phyloP scores from a whole-genome alignment of 1,140 invertebrate genomes.

The Drosophila ironensis region DNA sequence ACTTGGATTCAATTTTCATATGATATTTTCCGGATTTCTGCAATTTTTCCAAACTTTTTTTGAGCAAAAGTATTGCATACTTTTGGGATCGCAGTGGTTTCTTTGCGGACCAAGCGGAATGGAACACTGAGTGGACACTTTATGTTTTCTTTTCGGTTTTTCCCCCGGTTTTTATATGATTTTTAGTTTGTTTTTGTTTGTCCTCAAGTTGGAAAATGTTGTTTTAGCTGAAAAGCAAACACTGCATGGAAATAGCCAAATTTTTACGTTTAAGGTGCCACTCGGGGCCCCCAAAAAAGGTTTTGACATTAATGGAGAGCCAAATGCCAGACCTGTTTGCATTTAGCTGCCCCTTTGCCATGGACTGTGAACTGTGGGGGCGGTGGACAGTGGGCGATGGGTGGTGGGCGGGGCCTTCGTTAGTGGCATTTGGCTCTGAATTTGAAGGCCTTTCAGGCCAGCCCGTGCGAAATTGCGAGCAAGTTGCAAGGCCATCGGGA shows the following conservation, averaged over 20 bases:
- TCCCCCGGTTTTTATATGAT: neutral
- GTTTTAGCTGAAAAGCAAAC: slow-evolving; percentile 31
- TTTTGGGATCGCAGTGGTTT: slow-evolving; percentile 60
- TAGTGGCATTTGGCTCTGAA: slow-evolving; percentile 6
- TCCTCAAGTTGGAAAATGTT: too few relatives aligned
- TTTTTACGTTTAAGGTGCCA: slow-evolving; percentile 49
- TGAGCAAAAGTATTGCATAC: slow-evolving; percentile 55
- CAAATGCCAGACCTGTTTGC: too few relatives aligned
- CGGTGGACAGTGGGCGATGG: neutral
- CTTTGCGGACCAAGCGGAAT: slow-evolving; percentile 35
- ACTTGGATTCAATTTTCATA: too few relatives aligned
- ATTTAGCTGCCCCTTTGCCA: neutral
- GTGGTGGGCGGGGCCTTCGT: slow-evolving; percentile 15
- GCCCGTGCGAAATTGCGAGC: neutral
- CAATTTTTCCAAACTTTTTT: too few relatives aligned
- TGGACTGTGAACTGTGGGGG: neutral
- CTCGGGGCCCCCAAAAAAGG: neutral
- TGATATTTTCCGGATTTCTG: too few relatives aligned
- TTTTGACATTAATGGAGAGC: slow-evolving; percentile 52
- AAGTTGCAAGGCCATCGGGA: neutral
- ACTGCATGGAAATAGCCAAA: slow-evolving; percentile 56
- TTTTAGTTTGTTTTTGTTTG: too few relatives aligned
- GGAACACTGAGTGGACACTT: slow-evolving; percentile 12
- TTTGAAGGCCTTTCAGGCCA: slow-evolving; percentile 26
- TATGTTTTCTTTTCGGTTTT: neutral